These are phyloP conservation scores for Axea sp. DNA, from an alignment of 2,888 invertebrate genomes.

Conservation along the genomic window DNA sequence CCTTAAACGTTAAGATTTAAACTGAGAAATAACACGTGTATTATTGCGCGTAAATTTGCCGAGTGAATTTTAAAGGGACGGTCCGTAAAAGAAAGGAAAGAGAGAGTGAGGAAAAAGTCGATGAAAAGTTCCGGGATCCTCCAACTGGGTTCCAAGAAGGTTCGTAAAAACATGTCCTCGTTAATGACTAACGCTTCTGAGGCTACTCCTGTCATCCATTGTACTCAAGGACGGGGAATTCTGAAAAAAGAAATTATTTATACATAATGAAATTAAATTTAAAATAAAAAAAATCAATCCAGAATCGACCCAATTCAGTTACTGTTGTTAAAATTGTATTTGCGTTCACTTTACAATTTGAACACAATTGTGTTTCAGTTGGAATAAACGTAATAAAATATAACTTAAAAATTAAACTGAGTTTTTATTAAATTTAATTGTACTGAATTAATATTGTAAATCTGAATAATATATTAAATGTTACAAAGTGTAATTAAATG, in stretches of 20 bases:
- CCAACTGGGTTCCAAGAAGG: slow-evolving; percentile 32
- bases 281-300: too few species aligned
- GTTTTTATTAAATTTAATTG: too few species aligned
- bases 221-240: slow-evolving; percentile 74
- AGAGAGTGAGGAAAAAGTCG: slow-evolving; percentile 9
- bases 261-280: background rate
- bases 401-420: too few species aligned
- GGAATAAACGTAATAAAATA: too few species aligned
- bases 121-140: slow-evolving; percentile 35
- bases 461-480: too few species aligned
- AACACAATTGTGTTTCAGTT: too few species aligned
- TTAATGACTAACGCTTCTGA: slow-evolving; percentile 70
- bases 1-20: slow-evolving; percentile 37
- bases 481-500: too few species aligned
- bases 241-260: slow-evolving; percentile 66
- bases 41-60: slow-evolving; percentile 18
- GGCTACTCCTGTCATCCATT: slow-evolving; percentile 70
- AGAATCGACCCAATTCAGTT: too few species aligned
- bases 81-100: slow-evolving; percentile 12
- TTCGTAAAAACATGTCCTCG: slow-evolving; percentile 40
- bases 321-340: too few species aligned
- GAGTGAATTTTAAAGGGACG: slow-evolving; percentile 16
- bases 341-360: too few species aligned
- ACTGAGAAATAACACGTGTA: slow-evolving; percentile 30
- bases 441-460: too few species aligned